These are phyloP conservation scores for Odontomachus brunneus DNA, from an alignment of 1,140 invertebrate species.

Conservation along the genomic window DNA sequence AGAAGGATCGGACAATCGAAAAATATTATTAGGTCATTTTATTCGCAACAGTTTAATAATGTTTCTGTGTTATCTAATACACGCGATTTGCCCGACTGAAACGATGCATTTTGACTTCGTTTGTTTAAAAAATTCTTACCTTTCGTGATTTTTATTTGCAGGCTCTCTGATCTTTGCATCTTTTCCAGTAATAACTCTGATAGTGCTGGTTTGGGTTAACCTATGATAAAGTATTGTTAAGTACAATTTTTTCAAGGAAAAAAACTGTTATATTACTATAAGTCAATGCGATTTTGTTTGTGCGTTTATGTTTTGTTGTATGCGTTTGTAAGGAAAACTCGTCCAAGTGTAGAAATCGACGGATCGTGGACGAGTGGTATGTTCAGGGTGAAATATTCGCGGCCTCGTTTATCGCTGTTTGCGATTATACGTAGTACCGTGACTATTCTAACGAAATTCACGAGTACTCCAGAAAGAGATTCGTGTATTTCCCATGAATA, in stretches of 20 bases:
- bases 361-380: too few species aligned
- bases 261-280: background rate
- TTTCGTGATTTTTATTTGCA: constrained; percentile 11
- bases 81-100: too few species aligned
- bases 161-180: background rate
- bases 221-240: background rate
- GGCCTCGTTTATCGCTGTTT: background rate
- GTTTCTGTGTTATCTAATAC: too few species aligned
- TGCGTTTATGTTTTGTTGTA: too few species aligned
- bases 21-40: too few species aligned
- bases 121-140: background rate
- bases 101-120: background rate
- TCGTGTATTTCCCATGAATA: constrained; percentile 1
- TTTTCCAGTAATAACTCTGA: background rate
- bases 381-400: constrained; percentile 11
- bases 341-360: background rate
- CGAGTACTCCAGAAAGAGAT: too few species aligned
- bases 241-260: background rate
- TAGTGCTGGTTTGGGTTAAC: background rate
- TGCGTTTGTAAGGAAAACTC: background rate
- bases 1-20: too few species aligned
- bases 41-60: too few species aligned
- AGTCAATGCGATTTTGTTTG: too few species aligned
- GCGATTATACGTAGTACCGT: background rate
- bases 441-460: background rate